phyloP scores from a whole-genome alignment of 2,888 invertebrate genomes.

The Macrosiphum euphorbiae region DNA sequence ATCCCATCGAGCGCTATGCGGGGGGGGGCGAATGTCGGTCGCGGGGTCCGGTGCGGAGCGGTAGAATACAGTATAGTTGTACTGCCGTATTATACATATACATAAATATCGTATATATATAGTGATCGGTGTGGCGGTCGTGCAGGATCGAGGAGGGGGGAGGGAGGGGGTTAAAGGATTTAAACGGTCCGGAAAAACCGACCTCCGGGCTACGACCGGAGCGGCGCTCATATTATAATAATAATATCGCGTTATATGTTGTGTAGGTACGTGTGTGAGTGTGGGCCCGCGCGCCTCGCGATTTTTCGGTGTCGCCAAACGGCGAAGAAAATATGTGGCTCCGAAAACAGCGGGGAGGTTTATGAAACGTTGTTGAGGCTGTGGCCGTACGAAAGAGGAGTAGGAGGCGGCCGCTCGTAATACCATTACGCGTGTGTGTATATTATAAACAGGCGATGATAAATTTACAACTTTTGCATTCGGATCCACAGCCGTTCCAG shows the following conservation, averaged over 20 bases:
- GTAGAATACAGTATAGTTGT: background rate
- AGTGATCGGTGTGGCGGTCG: background rate
- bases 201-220: background rate
- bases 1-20: background rate
- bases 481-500: background rate
- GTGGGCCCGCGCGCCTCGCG: background rate
- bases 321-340: conserved; percentile 50
- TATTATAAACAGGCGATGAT: background rate
- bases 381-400: background rate
- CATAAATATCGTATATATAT: background rate
- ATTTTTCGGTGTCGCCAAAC: conserved; percentile 17
- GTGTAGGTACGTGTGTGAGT: background rate
- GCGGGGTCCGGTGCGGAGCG: background rate
- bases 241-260: background rate
- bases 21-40: background rate
- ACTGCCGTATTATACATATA: too few relatives aligned
- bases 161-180: conserved; percentile 9
- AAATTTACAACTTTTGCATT: background rate
- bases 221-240: background rate
- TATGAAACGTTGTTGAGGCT: conserved; percentile 4
- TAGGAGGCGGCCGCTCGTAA: background rate
- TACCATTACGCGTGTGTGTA: background rate
- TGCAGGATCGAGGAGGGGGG: background rate
- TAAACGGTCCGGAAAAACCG: conserved; percentile 57
- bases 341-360: conserved; percentile 52